Evolutionary conservation across 2,113 vertebrate species (phyloP), one percentile per base, ranked within the genome.

Genomic region (Syngnathus floridae): DNA sequence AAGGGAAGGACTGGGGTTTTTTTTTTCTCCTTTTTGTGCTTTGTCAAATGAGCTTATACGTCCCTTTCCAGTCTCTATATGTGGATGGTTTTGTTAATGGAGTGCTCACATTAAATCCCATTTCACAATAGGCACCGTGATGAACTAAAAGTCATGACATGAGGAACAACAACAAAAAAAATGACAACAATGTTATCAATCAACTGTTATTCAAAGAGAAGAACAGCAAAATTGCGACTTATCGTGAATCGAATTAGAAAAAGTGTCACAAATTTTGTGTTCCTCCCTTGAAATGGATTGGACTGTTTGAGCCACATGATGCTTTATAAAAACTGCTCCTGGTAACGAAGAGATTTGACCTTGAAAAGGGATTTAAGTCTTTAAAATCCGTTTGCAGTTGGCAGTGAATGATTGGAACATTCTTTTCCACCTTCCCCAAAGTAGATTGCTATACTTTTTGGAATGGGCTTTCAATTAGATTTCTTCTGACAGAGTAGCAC

Each of bases 371-470:
- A 14, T 22, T 61, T 74, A 76, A 79, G 74, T 62, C 62, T 52
- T 40, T 80, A 48, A 56, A 73, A 45, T 80, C 59, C 52, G 71
- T 63, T 13, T 71, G 71, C 45, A 70, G 72, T 76, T 87, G 82
- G 86, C 90, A 90, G 90, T 89, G 87, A 88, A 76, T 73, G 71
- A 84, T 73, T 67, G 4, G 12, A 66, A 77, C 59, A 46, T 37
- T 35, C 60, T 26, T 60, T 40, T 71, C 51, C 13, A 62, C 75
- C 63, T 45, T 13, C 67, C 13, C 66, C 69, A 72, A 61, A 64
- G 58, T 72, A 52, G 66, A 38, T 16, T 58, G 73, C 73, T 82
- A 73, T 71, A 46, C 65, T 16, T 61, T 56, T 14, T 69, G 61
- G 72, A 72, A 65, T 40, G 10, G 67, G 72, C 64, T 51, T 66